Conservation (phyloP, 2,113 vertebrate genomes). For the Microcebus ravelobensis region DNA sequence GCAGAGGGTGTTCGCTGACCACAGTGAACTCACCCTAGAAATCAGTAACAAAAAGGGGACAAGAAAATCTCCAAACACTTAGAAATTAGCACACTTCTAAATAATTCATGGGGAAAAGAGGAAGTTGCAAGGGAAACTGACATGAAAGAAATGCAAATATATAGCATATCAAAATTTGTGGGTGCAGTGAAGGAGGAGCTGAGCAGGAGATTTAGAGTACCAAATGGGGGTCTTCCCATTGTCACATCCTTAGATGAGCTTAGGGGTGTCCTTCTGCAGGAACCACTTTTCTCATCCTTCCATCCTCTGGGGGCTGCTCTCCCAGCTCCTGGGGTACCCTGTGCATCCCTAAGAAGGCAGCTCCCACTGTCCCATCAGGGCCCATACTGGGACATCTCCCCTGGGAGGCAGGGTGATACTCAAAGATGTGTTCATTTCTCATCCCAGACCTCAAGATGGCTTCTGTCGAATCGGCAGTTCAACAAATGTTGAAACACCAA, state of each 20-base stretch:
- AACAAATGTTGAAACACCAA: neutral
- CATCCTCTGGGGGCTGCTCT: rapidly evolving
- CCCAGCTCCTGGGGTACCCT: too few relatives aligned
- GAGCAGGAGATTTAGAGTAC: neutral
- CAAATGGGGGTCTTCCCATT: neutral
- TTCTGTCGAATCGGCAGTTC: neutral
- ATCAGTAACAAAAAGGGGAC: neutral
- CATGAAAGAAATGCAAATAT: neutral
- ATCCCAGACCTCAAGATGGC: neutral
- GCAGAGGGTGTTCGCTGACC: neutral
- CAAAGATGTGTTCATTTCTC: neutral
- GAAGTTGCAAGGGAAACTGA: neutral
- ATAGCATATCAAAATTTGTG: neutral
- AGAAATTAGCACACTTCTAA: neutral
- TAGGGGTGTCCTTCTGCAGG: neutral
- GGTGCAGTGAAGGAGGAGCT: neutral
- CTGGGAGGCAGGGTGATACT: neutral
- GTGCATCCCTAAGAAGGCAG: neutral
- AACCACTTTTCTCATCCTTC: neutral
- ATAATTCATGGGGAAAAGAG: neutral
- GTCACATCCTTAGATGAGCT: neutral
- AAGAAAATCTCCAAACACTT: neutral
- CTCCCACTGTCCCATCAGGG: neutral
- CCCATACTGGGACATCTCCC: too few relatives aligned
- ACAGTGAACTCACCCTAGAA: neutral